Conservation (phyloP, 2,113 vertebrate genomes). For the Isurus oxyrinchus region DNA sequence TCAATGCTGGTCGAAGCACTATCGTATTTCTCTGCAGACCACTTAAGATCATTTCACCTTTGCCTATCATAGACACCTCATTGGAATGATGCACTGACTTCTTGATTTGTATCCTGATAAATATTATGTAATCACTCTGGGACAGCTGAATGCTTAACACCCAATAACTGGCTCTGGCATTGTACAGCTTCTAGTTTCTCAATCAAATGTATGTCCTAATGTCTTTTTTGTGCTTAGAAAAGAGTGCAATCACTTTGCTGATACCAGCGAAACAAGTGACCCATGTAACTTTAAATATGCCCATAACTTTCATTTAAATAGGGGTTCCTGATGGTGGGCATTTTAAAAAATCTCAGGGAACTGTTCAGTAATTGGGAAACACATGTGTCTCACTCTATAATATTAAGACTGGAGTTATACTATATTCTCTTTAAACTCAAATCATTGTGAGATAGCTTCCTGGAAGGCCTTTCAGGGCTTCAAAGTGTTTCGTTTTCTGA, state of each 20-base stretch:
- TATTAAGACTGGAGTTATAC: background rate
- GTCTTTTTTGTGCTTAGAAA: background rate
- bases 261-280: background rate
- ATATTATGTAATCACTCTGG: background rate
- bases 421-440: background rate
- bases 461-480: background rate
- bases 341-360: background rate
- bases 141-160: background rate
- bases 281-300: background rate
- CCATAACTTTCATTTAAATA: background rate
- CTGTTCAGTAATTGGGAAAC: background rate
- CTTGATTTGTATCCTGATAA: background rate
- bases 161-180: background rate
- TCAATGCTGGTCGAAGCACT: background rate
- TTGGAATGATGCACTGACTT: background rate
- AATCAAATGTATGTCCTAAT: background rate
- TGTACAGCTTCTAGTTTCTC: background rate
- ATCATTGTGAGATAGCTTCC: background rate
- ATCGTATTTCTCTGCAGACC: background rate
- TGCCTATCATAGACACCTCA: background rate
- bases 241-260: background rate
- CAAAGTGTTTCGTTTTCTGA: background rate
- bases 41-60: background rate
- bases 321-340: background rate
- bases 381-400: background rate